Evolutionary conservation across 2,888 invertebrate species (phyloP).

Genomic region (Pharmacophagus antenor): DNA sequence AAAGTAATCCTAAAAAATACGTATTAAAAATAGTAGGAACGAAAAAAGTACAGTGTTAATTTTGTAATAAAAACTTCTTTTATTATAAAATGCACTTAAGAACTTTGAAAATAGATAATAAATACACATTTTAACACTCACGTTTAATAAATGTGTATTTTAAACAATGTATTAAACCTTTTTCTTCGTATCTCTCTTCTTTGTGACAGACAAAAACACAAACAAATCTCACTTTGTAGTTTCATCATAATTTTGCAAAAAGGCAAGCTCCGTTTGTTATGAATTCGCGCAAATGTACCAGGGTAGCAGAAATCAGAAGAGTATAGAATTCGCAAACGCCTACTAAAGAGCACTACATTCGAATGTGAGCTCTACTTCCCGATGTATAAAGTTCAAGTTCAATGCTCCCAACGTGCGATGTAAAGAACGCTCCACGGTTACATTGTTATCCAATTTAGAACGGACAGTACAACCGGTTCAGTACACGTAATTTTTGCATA

Average conservation of each 20-base stretch:
- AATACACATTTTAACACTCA: too few species aligned
- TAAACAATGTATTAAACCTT: too few species aligned
- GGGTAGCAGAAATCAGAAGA: slow-evolving; percentile 37
- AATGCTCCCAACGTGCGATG: slow-evolving; percentile 22
- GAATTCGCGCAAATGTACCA: slow-evolving; percentile 42
- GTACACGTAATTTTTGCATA: slow-evolving; percentile 24
- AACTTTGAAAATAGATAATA: too few species aligned
- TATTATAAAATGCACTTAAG: too few species aligned
- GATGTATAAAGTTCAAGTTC: slow-evolving; percentile 37
- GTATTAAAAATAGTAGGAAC: too few species aligned
- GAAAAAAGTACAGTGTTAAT: too few species aligned
- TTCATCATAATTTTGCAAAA: not conserved
- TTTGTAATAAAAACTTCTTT: too few species aligned
- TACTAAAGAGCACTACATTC: slow-evolving; percentile 13
- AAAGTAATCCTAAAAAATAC: too few species aligned
- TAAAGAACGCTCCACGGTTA: slow-evolving; percentile 15
- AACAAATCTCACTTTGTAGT: not conserved
- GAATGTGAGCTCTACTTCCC: slow-evolving; percentile 32
- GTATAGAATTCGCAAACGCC: slow-evolving; percentile 30
- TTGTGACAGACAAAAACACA: too few species aligned
- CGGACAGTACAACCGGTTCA: slow-evolving; percentile 24
- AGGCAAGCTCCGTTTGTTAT: not conserved
- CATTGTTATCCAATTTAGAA: slow-evolving; percentile 34
- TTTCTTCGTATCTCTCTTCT: too few species aligned
- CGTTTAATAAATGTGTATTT: too few species aligned